Percentiles rank a stretch among this genome's conserved stretches.
Evolutionary conservation across 2,888 invertebrate genomes (phyloP).

Genomic region (Andricus quercusramuli): DNA sequence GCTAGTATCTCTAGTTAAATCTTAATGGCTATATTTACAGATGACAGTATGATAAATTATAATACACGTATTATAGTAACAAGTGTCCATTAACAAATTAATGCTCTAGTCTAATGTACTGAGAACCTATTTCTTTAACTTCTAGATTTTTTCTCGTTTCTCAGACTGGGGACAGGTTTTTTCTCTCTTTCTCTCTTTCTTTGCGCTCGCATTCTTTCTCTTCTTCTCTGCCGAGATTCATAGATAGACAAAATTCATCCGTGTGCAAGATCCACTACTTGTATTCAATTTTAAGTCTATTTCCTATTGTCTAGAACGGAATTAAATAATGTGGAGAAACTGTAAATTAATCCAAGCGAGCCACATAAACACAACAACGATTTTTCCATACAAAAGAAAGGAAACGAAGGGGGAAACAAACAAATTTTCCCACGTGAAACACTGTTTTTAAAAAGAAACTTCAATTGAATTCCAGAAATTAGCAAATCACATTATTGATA

Average conservation of each 20-base stretch:
- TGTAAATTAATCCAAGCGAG: not conserved
- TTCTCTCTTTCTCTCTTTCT: not conserved
- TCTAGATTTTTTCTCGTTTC: constrained; percentile 46
- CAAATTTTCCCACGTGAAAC: not conserved
- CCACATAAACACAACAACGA: not conserved
- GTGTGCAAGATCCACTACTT: constrained; percentile 19
- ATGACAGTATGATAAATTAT: constrained; percentile 76
- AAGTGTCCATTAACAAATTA: constrained; percentile 75
- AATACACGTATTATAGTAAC: constrained; percentile 75
- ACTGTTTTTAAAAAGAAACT: not conserved
- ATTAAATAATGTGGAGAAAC: constrained; percentile 2
- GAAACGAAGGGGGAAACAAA: not conserved
- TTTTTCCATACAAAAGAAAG: not conserved
- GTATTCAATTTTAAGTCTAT: constrained; percentile 10
- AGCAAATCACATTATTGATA: too few species aligned
- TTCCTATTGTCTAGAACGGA: not conserved
- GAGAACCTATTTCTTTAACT: constrained; percentile 63
- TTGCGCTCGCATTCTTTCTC: not conserved
- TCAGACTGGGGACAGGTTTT: constrained; percentile 25
- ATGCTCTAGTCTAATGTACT: constrained; percentile 73
- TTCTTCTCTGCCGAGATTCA: constrained; percentile 2
- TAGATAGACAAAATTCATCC: constrained; percentile 21
- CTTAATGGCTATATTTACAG: constrained; percentile 76
- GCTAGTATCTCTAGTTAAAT: constrained; percentile 72
- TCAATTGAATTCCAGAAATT: not conserved